Conservation (phyloP, 2,113 vertebrate genomes). For the Ahaetulla prasina region DNA sequence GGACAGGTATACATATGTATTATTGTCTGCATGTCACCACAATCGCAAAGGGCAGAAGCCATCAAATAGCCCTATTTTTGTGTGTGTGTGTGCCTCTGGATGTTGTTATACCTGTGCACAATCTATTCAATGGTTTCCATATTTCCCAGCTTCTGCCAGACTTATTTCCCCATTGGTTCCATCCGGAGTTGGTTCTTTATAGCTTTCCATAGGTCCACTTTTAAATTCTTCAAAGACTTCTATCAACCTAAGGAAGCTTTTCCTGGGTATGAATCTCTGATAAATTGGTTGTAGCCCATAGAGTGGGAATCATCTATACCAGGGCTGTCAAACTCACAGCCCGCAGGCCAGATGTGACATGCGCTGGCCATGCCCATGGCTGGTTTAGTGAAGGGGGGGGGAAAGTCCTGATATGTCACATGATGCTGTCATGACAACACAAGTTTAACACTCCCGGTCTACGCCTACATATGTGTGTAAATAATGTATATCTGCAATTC, state of each 20-base stretch:
- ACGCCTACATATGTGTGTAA: not conserved
- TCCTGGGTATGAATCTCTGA: not conserved
- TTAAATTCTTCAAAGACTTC: not conserved
- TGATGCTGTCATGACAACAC: too few species aligned
- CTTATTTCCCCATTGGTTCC: not conserved
- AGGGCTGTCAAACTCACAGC: too few species aligned
- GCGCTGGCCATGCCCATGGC: too few species aligned
- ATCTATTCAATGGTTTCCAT: not conserved
- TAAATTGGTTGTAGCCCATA: not conserved
- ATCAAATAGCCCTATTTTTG: not conserved
- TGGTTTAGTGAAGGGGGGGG: too few species aligned
- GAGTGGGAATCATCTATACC: not conserved
- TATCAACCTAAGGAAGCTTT: not conserved
- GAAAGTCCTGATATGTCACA: too few species aligned
- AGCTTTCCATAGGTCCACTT: not conserved
- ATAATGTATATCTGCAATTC: not conserved
- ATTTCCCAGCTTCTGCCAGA: not conserved
- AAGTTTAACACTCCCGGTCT: not conserved
- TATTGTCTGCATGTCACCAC: not conserved
- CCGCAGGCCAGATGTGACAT: too few species aligned
- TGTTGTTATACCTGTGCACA: not conserved
- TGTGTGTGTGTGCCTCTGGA: not conserved
- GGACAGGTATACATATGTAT: not conserved
- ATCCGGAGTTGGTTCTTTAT: not conserved
- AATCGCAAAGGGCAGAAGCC: not conserved